Evolutionary conservation across 2,113 vertebrate genomes (phyloP).

Genomic region (Ochotona princeps): DNA sequence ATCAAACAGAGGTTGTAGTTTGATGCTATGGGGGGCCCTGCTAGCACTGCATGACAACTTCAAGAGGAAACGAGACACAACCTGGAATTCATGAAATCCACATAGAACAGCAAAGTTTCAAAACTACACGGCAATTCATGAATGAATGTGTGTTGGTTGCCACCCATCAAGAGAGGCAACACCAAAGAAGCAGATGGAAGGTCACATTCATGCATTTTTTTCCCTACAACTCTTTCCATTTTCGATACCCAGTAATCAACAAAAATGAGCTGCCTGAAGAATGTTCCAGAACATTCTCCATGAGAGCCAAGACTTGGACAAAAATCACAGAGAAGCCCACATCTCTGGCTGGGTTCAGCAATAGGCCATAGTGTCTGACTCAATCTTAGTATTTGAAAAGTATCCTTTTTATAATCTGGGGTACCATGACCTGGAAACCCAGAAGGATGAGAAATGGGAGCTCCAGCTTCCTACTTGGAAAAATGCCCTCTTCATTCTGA

Average conservation of each 20-base stretch:
- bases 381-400: background rate
- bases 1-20: background rate
- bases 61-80: background rate
- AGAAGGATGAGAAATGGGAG: background rate
- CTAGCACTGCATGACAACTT: background rate
- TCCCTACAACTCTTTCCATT: background rate
- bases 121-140: background rate
- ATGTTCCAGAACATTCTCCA: background rate
- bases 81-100: background rate
- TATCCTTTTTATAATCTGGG: background rate
- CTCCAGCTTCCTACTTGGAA: background rate
- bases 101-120: background rate
- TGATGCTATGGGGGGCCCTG: background rate
- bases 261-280: background rate
- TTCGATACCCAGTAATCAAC: background rate
- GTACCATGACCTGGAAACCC: background rate
- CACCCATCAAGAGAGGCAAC: background rate
- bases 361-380: background rate
- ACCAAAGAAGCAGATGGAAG: background rate
- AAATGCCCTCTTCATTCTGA: background rate
- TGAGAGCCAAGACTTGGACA: background rate
- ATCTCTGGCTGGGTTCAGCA: background rate
- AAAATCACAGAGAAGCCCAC: background rate
- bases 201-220: background rate
- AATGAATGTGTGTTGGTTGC: background rate